Base-by-base conservation (phyloP, 2,888 invertebrate genomes). In the Dicranocentrus wangi region DNA sequence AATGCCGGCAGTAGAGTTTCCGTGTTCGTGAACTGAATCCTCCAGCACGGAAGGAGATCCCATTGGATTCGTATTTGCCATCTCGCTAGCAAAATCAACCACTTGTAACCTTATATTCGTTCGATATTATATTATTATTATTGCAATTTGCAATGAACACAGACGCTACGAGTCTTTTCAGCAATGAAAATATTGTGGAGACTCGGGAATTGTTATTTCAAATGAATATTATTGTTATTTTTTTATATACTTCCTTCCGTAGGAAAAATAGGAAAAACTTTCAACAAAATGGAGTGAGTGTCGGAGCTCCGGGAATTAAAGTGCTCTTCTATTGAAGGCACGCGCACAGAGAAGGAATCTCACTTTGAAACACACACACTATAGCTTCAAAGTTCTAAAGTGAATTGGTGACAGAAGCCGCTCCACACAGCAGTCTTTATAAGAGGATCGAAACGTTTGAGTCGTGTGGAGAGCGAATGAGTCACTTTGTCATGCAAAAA, bases 401-500 rank as follows among this genome's bases (percentile, higher is more conserved):
- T 15, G 21, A 65, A 65, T 43, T 42, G 43, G 28, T 43, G 65
- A 43, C 13, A 19, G 42, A 17, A 42, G 42, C 65, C 65, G 65
- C n/a, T n/a, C n/a, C n/a, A 43, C 65, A 65, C 21, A 42, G 2
- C 61, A 23, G 43, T 17, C 8, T 65, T 65, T 65, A 65, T 65
- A 65, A 43, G 65, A 21, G 43, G 7, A 65, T 42, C 1, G 3
- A 15, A 65, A 65, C 65, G 65, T 65, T 65, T 42, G 25, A 7
- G 32, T 55, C 25, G 10, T 55, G 10, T 23, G n/a, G 39, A 15
- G 7, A 25, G 27, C 5, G 10, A 17, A 55, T 69, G 69, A 69
- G 55, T 69, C 69, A 69, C 27, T 39, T 69, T 55, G 69, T 55
- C 69, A 69, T 55, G 69, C 55, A 69, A 69, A 25, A 42, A 69